These are phyloP conservation scores for Pseudopipra pipra DNA, from an alignment of 2,113 vertebrate genomes.

Conservation along the genomic window DNA sequence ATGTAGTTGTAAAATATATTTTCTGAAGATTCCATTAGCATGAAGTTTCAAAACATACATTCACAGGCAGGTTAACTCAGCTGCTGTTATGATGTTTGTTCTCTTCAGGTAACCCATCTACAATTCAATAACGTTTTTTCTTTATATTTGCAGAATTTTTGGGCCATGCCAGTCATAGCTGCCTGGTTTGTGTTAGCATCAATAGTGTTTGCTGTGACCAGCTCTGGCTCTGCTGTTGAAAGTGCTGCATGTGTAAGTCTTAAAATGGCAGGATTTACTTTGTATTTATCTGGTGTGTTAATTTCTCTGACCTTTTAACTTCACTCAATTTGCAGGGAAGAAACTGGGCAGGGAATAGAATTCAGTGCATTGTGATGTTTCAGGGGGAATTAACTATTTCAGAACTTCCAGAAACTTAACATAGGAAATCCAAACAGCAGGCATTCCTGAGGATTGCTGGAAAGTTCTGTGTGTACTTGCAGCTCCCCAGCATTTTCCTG, in stretches of 20 bases:
- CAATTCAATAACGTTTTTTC: neutral
- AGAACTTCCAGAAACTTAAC: neutral
- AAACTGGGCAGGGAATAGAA: neutral
- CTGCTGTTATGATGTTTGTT: neutral
- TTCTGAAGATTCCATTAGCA: neutral
- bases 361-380: neutral
- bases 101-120: neutral
- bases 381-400: neutral
- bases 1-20: neutral
- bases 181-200: constrained; percentile 76
- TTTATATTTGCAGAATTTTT: constrained; percentile 76
- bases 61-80: neutral
- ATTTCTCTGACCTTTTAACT: neutral
- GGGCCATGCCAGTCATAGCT: constrained; percentile 43
- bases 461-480: neutral
- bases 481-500: neutral
- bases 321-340: neutral
- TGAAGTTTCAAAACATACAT: neutral
- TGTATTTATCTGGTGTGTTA: neutral
- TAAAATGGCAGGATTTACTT: neutral
- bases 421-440: neutral
- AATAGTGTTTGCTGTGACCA: constrained; percentile 64
- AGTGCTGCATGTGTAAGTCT: constrained; percentile 75
- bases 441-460: neutral
- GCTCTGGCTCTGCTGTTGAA: constrained; percentile 54